Base-by-base conservation (phyloP, 2,797 vertebrate species). In the Morus bassanus region DNA sequence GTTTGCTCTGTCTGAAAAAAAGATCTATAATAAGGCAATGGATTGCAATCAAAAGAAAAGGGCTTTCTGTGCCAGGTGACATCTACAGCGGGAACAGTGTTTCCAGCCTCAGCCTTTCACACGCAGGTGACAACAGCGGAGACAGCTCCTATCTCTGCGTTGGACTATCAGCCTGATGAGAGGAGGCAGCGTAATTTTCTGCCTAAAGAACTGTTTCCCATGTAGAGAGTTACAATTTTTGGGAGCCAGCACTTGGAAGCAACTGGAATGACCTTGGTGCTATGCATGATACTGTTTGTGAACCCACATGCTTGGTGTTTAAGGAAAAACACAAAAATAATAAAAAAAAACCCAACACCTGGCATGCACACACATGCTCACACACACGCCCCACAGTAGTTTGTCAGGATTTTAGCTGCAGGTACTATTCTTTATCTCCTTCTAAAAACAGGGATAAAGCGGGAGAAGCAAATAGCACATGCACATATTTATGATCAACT, bases 81-180 rank as follows among this genome's bases (percentile, higher is more conserved):
- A 0, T 7, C 23, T 27, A 18, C 2, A 1, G 70, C 1, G 3
- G 35, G 65, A 67, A 31, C 39, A 2, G 2, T 4, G 45, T 3
- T 46, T 67, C 33, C 84, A 72, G 59, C 18, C 30, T 14, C 39
- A 35, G 60, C 31, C 50, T 60, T 72, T 30, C 35, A 13, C 0
- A 0, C 2, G 19, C 39, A 75, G 35, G n/a, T 24, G 59, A 48
- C 39, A 61, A 60, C 10, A 59, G 23, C 0, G 3, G 70, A 70
- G 12, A 16, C 22, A 59, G 72, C 27, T 53, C 50, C 85, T 13
- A 13, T 23, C 57, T n/a, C 81, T 45, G 45, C 0, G 0, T 2
- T 31, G 39, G 15, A 11, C 67, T 9, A 4, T 2, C 28, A 23
- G 41, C 30, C 6, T 6, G 13, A 54, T 7, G 0, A 54, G 24